Percentiles rank a stretch among this genome's conserved stretches.
These are phyloP conservation scores for Rhineura floridana DNA, from an alignment of 2,113 vertebrate genomes.

Conservation along the genomic window DNA sequence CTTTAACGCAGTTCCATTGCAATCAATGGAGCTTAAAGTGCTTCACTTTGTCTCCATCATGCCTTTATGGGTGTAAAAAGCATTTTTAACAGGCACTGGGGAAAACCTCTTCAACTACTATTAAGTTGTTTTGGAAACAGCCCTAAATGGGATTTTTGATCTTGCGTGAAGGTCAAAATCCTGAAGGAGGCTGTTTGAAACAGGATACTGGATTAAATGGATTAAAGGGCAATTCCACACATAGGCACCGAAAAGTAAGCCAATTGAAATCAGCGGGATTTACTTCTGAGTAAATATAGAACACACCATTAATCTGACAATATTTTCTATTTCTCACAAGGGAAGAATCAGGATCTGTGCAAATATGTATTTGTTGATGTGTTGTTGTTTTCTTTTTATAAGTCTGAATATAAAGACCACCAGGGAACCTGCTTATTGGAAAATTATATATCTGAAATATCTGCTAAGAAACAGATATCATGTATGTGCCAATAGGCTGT, in stretches of 20 bases:
- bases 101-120: background rate
- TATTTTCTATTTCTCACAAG: constrained; percentile 25
- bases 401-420: constrained; percentile 18
- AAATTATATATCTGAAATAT: background rate
- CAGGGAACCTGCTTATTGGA: background rate
- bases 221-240: background rate
- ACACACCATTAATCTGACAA: constrained; percentile 3
- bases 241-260: background rate
- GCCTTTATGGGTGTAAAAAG: background rate
- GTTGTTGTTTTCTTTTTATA: background rate
- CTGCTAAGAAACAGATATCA: constrained; percentile 7
- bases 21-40: background rate
- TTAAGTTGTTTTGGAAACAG: background rate
- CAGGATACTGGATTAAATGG: constrained; percentile 51
- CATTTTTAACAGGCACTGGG: background rate
- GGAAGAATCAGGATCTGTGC: background rate
- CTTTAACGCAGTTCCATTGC: background rate
- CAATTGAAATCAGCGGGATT: background rate
- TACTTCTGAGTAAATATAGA: background rate
- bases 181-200: constrained; percentile 46
- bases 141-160: constrained; percentile 41
- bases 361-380: background rate
- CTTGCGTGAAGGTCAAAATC: constrained; percentile 54
- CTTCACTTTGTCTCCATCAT: background rate
- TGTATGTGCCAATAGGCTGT: background rate